Evolutionary conservation across 2,888 invertebrate genomes (phyloP), one percentile per base, ranked within the genome.

Genomic region (Andrena marginata): DNA sequence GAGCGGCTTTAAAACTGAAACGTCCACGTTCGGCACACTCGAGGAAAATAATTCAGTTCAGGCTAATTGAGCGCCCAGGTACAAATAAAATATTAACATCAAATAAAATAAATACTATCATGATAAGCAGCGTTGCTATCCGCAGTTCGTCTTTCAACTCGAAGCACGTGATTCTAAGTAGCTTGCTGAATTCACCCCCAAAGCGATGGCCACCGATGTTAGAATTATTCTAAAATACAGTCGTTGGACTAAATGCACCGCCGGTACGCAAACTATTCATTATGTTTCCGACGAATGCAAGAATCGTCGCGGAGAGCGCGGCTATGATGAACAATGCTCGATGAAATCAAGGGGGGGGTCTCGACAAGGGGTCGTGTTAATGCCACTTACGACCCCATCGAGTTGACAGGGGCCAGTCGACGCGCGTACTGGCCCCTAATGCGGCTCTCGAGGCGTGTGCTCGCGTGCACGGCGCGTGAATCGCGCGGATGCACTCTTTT

Each of bases 321-420:
- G 13, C 10, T 33, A 80, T 70, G 63, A 75, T 60, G 70, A 69
- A 74, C 70, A 62, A 70, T 67, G 29, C 26, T 69, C 31, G 68
- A 29, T 16, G 60, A 68, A 76, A 56, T 59, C 35, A 63, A 54
- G 33, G 68, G 64, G 1, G 42, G 4, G 54, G 13, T 2, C 23
- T 35, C 59, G 67, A 64, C 77, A 68, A 77, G 75, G 74, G 81
- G 80, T 62, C 42, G 63, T 42, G 70, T 80, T 81, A 73, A 78
- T 84, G 75, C 77, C 81, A 80, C 85, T 80, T 81, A 72, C 68
- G 42, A 75, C 68, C 80, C 77, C 63, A 60, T 77, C 49, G 71
- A 65, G 49, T 72, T 77, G 75, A 73, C 69, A 65, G 73, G 68
- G 74, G 64, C 51, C 73, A 70, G 42, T 62, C 68, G 69, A 48